Evolutionary conservation across 1,140 invertebrate species (phyloP), one percentile per base, ranked within the genome.

Genomic region (Sesamia nonagrioides): DNA sequence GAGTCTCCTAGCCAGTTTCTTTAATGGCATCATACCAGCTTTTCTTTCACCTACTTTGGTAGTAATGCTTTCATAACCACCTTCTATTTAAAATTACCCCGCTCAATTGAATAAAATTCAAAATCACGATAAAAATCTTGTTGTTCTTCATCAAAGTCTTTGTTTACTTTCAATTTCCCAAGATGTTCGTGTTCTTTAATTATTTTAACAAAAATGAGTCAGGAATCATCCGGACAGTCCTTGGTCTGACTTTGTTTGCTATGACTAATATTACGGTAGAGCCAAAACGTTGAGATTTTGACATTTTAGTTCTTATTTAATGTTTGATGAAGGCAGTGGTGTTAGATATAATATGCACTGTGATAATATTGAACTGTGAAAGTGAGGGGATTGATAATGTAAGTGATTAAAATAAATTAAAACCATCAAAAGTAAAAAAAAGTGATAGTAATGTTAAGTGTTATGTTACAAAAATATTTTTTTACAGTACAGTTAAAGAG

Each of bases 261-360:
- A 69, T 81, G 80, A 81, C 75, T 81, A 81, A 81, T 77, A 9
- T 78, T 40, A 66, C 66, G 45, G 63, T 42, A 45, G 63, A 58
- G 66, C 37, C 52, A 33, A 71, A 78, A 78, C n/a, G 6, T 52
- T 69, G 13, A 48, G 56, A 54, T 68, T 66, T 54, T 63, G 56
- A 37, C 50, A 17, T 78, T 58, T 81, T 81, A 81, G 80, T 81
- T 37, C 35, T 21, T n/a, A 58, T 75, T 78, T 60, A 61, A 76
- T 68, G 21, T 74, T 72, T 74, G 76, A 48, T 33, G 69, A 74
- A 56, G 76, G 17, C 54, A 68, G 75, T 60, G 76, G 76, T 81
- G 75, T 74, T n/a, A 42, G 21, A n/a, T n/a, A n/a, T n/a, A n/a
- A 42, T 66, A 0, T 0, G 50, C 17, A 52, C 17, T 27, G 54